Evolutionary conservation across 2,797 vertebrate species (phyloP).

Genomic region (Bradypodion pumilum): DNA sequence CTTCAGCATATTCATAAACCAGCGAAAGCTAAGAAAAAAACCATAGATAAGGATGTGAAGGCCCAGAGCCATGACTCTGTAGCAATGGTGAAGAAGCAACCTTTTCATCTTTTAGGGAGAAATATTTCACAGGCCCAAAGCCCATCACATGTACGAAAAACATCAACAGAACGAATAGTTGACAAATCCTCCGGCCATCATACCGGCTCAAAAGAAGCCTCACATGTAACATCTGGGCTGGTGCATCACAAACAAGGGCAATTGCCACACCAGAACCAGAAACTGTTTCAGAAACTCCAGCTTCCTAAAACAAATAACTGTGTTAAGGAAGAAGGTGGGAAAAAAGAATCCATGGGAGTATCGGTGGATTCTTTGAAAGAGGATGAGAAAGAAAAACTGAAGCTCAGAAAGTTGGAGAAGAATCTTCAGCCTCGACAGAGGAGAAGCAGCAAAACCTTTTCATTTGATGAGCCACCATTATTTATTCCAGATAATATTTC

Average conservation of each 20-base stretch:
- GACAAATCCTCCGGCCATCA: constrained; percentile 69
- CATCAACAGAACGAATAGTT: constrained; percentile 67
- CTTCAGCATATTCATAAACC: constrained; percentile 74
- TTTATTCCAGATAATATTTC: constrained; percentile 98
- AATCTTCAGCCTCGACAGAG: constrained; percentile 85
- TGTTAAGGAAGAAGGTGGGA: constrained; percentile 77
- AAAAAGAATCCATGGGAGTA: constrained; percentile 54
- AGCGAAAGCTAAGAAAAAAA: constrained; percentile 85
- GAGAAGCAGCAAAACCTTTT: constrained; percentile 86
- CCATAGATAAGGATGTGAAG: constrained; percentile 69
- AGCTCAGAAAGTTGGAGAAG: constrained; percentile 87
- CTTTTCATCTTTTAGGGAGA: constrained; percentile 59
- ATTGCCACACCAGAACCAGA: constrained; percentile 71
- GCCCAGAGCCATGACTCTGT: constrained; percentile 61
- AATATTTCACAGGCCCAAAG: constrained; percentile 72
- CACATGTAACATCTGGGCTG: constrained; percentile 64
- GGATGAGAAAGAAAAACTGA: constrained; percentile 84
- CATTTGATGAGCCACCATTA: constrained; percentile 92
- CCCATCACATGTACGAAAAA: constrained; percentile 69
- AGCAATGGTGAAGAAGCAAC: constrained; percentile 70
- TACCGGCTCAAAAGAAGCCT: constrained; percentile 71
- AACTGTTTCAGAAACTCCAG: constrained; percentile 72
- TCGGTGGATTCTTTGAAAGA: constrained; percentile 71
- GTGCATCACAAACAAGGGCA: constrained; percentile 65
- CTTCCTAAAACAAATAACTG: constrained; percentile 70